Conservation (phyloP, 1,140 invertebrate species). For the Drosophila leontia region DNA sequence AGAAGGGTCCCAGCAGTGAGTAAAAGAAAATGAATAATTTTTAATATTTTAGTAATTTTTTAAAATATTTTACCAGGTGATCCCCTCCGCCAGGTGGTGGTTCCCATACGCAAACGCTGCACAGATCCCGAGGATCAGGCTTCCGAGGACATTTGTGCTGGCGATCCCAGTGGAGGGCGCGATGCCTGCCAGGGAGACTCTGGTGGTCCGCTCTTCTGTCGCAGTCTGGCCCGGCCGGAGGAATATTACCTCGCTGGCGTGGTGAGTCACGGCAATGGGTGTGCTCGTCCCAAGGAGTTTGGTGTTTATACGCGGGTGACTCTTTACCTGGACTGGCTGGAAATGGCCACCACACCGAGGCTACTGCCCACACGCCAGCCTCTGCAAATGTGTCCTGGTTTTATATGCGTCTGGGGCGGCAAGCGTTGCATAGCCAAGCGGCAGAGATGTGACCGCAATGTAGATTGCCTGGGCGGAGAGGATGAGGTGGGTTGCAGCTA, state of each 20-base stretch:
- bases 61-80: conserved; percentile 81
- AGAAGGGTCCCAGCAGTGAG: conserved; percentile 91
- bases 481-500: conserved; percentile 89
- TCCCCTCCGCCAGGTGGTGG: conserved; percentile 86
- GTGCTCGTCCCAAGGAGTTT: conserved; percentile 90
- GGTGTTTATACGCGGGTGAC: conserved; percentile 93
- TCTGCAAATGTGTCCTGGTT: conserved; percentile 89
- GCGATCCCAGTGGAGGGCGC: conserved; percentile 89
- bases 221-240: conserved; percentile 86
- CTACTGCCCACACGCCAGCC: conserved; percentile 85
- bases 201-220: conserved; percentile 92
- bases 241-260: conserved; percentile 92
- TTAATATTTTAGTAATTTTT: too few relatives aligned
- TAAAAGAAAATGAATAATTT: conserved; percentile 22
- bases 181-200: conserved; percentile 93
- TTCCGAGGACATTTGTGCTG: conserved; percentile 91
- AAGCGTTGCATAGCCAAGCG: conserved; percentile 89
- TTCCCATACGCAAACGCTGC: conserved; percentile 86
- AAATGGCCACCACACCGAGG: conserved; percentile 73
- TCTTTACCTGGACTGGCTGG: conserved; percentile 91
- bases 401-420: conserved; percentile 87
- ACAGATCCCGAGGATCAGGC: conserved; percentile 87
- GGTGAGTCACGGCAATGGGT: conserved; percentile 93
- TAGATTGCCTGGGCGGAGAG: conserved; percentile 91
- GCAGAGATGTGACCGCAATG: conserved; percentile 88